phyloP scores from a whole-genome alignment of 2,888 invertebrate species.

The Hirtodrosophila histrioides region DNA sequence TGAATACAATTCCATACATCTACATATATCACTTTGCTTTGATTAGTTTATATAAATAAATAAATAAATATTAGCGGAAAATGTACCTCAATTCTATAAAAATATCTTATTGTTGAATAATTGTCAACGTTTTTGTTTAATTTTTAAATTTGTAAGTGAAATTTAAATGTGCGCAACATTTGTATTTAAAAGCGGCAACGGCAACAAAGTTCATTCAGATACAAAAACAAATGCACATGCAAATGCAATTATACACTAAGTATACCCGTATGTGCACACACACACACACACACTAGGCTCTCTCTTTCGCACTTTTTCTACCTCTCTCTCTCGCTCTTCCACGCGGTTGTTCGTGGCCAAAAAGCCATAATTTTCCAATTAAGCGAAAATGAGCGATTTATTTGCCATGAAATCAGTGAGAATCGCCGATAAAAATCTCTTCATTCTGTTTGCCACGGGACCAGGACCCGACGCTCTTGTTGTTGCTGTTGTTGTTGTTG shows the following conservation, averaged over 20 bases:
- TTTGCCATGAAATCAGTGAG: slow-evolving; percentile 85
- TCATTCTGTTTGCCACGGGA: slow-evolving; percentile 70
- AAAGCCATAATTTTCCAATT: slow-evolving; percentile 85
- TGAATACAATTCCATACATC: too few species aligned
- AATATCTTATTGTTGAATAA: background rate
- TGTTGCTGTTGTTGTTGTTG: slow-evolving; percentile 36
- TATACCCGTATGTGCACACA: background rate
- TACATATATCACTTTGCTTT: too few species aligned
- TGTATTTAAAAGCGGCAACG: slow-evolving; percentile 37
- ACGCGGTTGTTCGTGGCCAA: slow-evolving; percentile 52
- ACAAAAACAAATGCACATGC: slow-evolving; percentile 40
- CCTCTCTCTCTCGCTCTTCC: background rate
- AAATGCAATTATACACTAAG: slow-evolving; percentile 39
- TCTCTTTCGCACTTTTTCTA: slow-evolving; percentile 4
- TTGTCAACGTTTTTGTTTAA: slow-evolving; percentile 4
- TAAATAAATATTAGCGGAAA: too few species aligned
- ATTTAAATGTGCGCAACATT: slow-evolving; percentile 41
- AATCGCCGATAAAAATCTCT: slow-evolving; percentile 85
- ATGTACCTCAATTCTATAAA: background rate
- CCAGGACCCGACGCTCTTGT: slow-evolving; percentile 35
- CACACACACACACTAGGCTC: background rate
- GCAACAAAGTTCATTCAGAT: slow-evolving; percentile 37
- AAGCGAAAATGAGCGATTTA: slow-evolving; percentile 85
- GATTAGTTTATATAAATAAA: too few species aligned
- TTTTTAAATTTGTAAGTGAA: slow-evolving; percentile 16